Evolutionary conservation across 2,888 invertebrate genomes (phyloP).

Genomic region (Troides oblongomaculatus): DNA sequence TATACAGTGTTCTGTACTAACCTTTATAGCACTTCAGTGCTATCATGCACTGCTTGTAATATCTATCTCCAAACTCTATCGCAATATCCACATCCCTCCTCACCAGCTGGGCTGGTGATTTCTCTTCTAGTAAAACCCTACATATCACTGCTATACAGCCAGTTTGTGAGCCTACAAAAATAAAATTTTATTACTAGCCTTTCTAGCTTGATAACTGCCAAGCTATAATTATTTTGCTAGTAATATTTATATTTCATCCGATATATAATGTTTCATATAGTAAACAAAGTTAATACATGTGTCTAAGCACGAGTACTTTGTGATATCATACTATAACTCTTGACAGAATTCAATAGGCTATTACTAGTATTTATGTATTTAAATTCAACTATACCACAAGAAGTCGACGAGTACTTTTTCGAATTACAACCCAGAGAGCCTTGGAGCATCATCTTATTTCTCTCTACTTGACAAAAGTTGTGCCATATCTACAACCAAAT

Average conservation of each 20-base stretch:
- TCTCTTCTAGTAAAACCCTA: slow-evolving; percentile 63
- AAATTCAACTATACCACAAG: slow-evolving; percentile 49
- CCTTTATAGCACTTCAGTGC: slow-evolving; percentile 71
- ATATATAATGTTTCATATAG: too few species aligned
- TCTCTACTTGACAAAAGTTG: slow-evolving; percentile 59
- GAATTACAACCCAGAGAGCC: slow-evolving; percentile 63
- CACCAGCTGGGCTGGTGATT: slow-evolving; percentile 46
- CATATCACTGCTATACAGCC: slow-evolving; percentile 66
- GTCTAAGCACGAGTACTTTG: too few species aligned
- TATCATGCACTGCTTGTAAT: slow-evolving; percentile 58
- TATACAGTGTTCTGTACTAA: slow-evolving; percentile 34
- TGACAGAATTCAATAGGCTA: neutral
- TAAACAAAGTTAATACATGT: too few species aligned
- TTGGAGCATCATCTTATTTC: slow-evolving; percentile 69
- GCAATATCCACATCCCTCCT: slow-evolving; percentile 58
- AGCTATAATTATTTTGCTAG: too few species aligned
- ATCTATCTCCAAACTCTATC: slow-evolving; percentile 58
- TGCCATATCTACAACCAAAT: slow-evolving; percentile 60
- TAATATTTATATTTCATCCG: too few species aligned
- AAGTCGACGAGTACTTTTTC: slow-evolving; percentile 59
- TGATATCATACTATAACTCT: too few species aligned
- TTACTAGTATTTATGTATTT: neutral
- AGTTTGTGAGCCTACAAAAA: slow-evolving; percentile 58
- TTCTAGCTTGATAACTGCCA: neutral
- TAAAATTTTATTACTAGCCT: neutral